A percentile compares a stretch with the other conserved stretches of the same genome.
These are phyloP conservation scores for Alfaro cultratus DNA, from an alignment of 2,797 vertebrate genomes.

Conservation along the genomic window DNA sequence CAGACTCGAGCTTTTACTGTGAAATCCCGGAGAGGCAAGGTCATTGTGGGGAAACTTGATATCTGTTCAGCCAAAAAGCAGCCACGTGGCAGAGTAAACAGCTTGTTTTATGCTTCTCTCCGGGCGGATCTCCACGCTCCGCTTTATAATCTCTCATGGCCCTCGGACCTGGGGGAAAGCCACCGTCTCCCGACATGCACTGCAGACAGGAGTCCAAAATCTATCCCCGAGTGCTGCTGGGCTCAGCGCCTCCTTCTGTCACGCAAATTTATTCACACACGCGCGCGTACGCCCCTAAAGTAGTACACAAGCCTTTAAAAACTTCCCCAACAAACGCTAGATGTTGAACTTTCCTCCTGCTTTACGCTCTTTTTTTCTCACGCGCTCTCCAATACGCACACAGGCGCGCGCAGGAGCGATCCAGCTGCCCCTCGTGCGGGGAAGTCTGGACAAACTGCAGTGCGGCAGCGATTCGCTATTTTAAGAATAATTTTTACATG, in stretches of 20 bases:
- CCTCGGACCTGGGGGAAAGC: constrained; percentile 25
- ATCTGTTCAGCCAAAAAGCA: constrained; percentile 11
- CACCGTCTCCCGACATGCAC: constrained; percentile 15
- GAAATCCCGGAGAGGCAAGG: constrained; percentile 48
- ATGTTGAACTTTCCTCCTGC: constrained; percentile 22
- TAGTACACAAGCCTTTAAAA: constrained; percentile 14
- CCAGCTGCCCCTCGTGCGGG: constrained; percentile 34
- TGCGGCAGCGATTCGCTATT: constrained; percentile 76
- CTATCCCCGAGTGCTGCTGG: not conserved
- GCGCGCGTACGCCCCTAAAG: not conserved
- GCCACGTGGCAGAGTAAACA: constrained; percentile 23
- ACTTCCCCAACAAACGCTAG: constrained; percentile 12
- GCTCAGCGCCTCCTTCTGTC: constrained; percentile 9
- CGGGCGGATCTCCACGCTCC: constrained; percentile 5
- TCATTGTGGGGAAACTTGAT: constrained; percentile 48
- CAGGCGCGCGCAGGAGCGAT: constrained; percentile 11
- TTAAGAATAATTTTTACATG: constrained; percentile 68
- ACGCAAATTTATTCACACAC: not conserved
- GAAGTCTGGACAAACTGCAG: constrained; percentile 70
- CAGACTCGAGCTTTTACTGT: constrained; percentile 8
- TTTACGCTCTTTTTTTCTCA: no score
- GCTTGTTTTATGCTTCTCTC: constrained; percentile 1
- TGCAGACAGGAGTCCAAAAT: constrained; percentile 12
- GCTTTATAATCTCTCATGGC: constrained; percentile 6
- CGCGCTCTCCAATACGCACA: not conserved